Conservation (phyloP, 1,140 invertebrate genomes). For the Caerostris darwini region DNA sequence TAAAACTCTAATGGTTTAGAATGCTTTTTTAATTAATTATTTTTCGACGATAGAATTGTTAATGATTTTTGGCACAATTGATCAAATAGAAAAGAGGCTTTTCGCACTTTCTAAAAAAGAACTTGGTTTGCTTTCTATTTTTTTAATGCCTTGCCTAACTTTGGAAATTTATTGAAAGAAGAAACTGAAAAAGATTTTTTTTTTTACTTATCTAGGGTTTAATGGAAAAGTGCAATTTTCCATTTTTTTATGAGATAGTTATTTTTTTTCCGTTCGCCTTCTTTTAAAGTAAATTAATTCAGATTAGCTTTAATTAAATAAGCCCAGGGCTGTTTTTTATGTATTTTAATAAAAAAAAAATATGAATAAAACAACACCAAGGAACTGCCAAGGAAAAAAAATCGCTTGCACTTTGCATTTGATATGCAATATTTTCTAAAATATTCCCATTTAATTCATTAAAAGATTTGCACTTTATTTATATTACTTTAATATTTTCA, state of each 20-base stretch:
- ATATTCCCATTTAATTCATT: too few species aligned
- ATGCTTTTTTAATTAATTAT: slow-evolving; percentile 40
- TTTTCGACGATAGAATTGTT: slow-evolving; percentile 21
- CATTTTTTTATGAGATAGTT: too few species aligned
- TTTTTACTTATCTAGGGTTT: background rate
- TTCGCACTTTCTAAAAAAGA: background rate
- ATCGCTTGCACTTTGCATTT: background rate
- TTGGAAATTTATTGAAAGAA: background rate
- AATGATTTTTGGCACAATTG: slow-evolving; percentile 37
- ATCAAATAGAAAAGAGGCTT: slow-evolving; percentile 28
- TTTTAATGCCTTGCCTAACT: background rate
- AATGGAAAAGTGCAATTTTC: slow-evolving; percentile 13
- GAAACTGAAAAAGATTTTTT: background rate
- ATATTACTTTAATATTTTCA: too few species aligned
- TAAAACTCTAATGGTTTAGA: slow-evolving; percentile 31
- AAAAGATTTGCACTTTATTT: too few species aligned
- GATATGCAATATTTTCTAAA: background rate
- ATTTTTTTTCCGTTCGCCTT: too few species aligned
- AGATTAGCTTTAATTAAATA: too few species aligned
- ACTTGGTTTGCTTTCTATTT: background rate
- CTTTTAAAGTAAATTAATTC: too few species aligned
- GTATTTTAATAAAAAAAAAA: too few species aligned
- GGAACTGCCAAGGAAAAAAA: too few species aligned
- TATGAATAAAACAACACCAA: too few species aligned
- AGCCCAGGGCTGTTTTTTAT: too few species aligned